Evolutionary conservation across 2,888 invertebrate genomes (phyloP).

Genomic region (Acheta domesticus): DNA sequence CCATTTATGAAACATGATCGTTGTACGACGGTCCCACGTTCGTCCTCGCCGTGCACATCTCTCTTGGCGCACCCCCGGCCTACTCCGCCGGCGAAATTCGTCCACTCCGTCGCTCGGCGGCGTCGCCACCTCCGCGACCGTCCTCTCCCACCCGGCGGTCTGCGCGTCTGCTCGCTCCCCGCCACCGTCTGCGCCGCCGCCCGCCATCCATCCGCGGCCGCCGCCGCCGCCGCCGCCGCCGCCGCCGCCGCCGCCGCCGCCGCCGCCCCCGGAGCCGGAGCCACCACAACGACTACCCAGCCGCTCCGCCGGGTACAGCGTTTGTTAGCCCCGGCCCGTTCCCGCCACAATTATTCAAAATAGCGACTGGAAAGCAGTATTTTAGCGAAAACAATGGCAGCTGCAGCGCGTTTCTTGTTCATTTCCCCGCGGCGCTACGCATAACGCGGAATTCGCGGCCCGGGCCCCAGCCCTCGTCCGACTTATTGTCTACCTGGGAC

Average conservation of each 20-base stretch:
- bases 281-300: not conserved
- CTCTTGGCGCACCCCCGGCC: not conserved
- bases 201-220: not conserved
- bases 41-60: not conserved
- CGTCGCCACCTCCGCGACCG: not conserved
- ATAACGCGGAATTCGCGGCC: not conserved
- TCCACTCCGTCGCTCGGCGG: not conserved
- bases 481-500: conserved; percentile 24
- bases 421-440: not conserved
- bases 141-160: not conserved
- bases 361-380: conserved; percentile 18
- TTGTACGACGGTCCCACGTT: too few species aligned
- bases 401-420: conserved; percentile 18
- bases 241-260: not conserved
- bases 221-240: too few species aligned
- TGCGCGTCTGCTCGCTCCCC: not conserved
- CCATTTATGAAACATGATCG: too few species aligned
- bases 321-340: not conserved
- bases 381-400: conserved; percentile 18
- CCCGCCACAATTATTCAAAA: conserved; percentile 18
- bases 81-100: not conserved
- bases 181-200: not conserved
- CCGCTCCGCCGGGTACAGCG: not conserved
- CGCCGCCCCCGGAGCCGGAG: not conserved
- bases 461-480: not conserved